Conservation (phyloP, 2,888 invertebrate species). For the Sinelater perroti region DNA sequence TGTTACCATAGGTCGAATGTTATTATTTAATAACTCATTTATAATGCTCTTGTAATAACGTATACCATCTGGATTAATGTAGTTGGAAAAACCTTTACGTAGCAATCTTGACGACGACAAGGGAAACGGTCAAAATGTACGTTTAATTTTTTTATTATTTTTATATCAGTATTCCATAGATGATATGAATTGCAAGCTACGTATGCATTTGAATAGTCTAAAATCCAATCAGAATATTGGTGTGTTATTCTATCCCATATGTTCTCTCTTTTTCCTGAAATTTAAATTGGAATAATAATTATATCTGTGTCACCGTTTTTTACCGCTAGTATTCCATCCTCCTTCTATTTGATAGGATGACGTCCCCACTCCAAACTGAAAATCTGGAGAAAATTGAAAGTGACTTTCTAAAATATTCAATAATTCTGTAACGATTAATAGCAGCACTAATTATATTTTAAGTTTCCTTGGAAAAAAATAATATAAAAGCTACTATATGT, state of each 20-base stretch:
- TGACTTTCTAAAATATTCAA: too few relatives aligned
- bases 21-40: conserved; percentile 63
- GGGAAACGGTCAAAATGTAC: conserved; percentile 61
- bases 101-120: too few relatives aligned
- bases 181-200: conserved; percentile 51
- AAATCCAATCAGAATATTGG: conserved; percentile 50
- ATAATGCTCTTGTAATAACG: too few relatives aligned
- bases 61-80: too few relatives aligned
- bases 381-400: conserved; percentile 48
- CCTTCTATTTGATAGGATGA: conserved; percentile 50
- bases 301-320: too few relatives aligned
- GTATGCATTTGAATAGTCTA: conserved; percentile 46
- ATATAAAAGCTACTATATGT: too few relatives aligned
- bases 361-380: conserved; percentile 56
- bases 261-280: conserved; percentile 64
- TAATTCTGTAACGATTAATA: too few relatives aligned
- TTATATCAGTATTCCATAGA: conserved; percentile 46
- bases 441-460: too few relatives aligned
- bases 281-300: too few relatives aligned
- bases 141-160: conserved; percentile 44
- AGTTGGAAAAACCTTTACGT: conserved; percentile 66
- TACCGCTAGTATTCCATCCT: conserved; percentile 45
- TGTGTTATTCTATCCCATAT: conserved; percentile 64
- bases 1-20: too few relatives aligned
- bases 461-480: too few relatives aligned